Conservation (phyloP, 2,888 invertebrate genomes). For the Thera britannica region DNA sequence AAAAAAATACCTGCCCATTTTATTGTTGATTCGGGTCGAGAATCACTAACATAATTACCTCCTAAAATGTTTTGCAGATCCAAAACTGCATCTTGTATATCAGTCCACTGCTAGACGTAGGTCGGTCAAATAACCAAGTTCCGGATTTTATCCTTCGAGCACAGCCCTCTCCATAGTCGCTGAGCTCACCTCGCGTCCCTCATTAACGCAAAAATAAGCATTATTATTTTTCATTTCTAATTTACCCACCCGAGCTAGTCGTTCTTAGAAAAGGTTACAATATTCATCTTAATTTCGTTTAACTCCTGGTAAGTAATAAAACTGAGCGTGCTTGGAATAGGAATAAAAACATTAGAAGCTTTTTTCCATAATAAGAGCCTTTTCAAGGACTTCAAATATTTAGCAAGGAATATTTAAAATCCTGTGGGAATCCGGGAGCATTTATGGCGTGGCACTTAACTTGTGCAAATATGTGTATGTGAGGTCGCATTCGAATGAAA, state of each 20-base stretch:
- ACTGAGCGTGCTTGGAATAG: slow-evolving; percentile 1
- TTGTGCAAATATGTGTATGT: slow-evolving; percentile 29
- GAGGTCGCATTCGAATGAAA: slow-evolving; percentile 25
- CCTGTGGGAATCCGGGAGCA: slow-evolving; percentile 13
- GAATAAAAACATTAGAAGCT: slow-evolving; percentile 21
- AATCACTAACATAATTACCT: too few species aligned
- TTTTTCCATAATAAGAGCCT: slow-evolving; percentile 11
- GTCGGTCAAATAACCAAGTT: too few species aligned
- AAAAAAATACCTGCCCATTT: too few species aligned
- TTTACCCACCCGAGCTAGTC: slow-evolving; percentile 4
- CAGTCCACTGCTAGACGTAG: too few species aligned
- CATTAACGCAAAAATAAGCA: slow-evolving; percentile 5
- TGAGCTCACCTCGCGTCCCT: background rate
- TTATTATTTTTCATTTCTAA: slow-evolving; percentile 11
- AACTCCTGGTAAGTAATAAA: slow-evolving; percentile 18
- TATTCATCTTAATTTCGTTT: slow-evolving; percentile 22
- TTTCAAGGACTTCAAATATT: slow-evolving; percentile 25
- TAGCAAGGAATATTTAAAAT: slow-evolving; percentile 27
- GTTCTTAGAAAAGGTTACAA: slow-evolving; percentile 19
- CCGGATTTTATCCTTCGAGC: too few species aligned
- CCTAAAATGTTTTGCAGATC: too few species aligned
- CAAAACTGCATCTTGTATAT: too few species aligned
- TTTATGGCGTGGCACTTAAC: slow-evolving; percentile 24
- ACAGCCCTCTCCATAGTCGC: too few species aligned
- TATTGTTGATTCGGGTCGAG: too few species aligned